Evolutionary conservation across 2,888 invertebrate species (phyloP).

Genomic region (Nineta flava): DNA sequence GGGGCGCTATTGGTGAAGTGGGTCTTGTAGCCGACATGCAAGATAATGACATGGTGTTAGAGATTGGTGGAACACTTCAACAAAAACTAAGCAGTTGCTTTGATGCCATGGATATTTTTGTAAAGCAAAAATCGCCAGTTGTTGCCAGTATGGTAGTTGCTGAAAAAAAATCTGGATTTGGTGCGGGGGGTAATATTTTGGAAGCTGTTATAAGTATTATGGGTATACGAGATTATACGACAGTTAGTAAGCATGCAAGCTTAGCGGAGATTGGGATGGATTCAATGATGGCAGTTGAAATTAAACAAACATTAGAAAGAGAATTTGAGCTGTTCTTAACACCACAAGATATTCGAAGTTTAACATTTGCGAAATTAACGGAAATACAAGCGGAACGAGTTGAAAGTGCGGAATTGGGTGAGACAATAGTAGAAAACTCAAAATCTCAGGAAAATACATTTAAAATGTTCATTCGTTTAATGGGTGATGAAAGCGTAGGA

Average conservation of each 20-base stretch:
- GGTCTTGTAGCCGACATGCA: conserved; percentile 48
- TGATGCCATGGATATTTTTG: conserved; percentile 45
- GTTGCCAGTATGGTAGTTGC: conserved; percentile 79
- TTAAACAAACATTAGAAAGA: conserved; percentile 80
- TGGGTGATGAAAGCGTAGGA: conserved; percentile 27
- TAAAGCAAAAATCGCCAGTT: conserved; percentile 47
- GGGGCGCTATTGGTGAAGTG: conserved; percentile 84
- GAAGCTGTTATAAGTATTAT: conserved; percentile 43
- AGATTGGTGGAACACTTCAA: conserved; percentile 44
- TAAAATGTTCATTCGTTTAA: neutral
- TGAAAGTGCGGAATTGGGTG: no score
- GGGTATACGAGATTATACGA: conserved; percentile 51
- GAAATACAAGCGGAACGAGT: no score
- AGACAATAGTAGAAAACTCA: no score
- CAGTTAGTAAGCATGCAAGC: conserved; percentile 49
- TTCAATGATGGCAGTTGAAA: conserved; percentile 93
- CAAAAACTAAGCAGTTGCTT: conserved; percentile 50
- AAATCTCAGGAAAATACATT: neutral
- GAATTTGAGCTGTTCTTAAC: conserved; percentile 77
- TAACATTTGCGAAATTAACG: conserved; percentile 52
- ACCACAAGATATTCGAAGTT: conserved; percentile 66
- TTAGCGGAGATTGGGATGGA: conserved; percentile 91
- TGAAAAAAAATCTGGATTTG: conserved; percentile 50
- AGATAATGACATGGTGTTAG: conserved; percentile 26
- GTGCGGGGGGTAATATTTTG: conserved; percentile 47